Evolutionary conservation across 2,888 invertebrate genomes (phyloP).

Genomic region (Neoaliturus tenellus): DNA sequence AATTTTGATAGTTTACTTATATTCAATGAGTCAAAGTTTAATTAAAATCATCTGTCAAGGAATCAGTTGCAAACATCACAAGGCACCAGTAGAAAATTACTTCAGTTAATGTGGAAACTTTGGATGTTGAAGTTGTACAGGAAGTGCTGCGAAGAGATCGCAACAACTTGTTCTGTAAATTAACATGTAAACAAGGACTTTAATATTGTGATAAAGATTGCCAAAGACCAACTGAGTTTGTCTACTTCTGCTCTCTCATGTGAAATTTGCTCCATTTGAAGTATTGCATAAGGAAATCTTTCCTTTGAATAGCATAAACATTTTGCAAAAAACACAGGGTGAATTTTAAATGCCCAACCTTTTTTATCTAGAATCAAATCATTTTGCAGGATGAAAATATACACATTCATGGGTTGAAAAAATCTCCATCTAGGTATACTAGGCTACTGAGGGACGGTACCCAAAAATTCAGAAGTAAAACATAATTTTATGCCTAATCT

Average conservation of each 20-base stretch:
- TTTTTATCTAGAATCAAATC: too few relatives aligned
- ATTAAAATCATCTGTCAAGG: not conserved
- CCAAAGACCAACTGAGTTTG: not conserved
- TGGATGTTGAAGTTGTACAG: not conserved
- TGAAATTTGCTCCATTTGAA: not conserved
- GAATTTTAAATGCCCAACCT: too few relatives aligned
- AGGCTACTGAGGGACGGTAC: too few relatives aligned
- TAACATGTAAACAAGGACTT: slow-evolving; percentile 47
- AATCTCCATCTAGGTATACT: too few relatives aligned
- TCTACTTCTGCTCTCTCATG: not conserved
- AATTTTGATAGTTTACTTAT: too few relatives aligned
- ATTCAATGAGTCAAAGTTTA: not conserved
- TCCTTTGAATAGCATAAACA: too few relatives aligned
- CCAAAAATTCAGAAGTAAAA: too few relatives aligned
- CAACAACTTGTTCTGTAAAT: slow-evolving; percentile 31
- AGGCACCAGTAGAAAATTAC: slow-evolving; percentile 19
- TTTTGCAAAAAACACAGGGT: too few relatives aligned
- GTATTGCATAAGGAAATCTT: not conserved
- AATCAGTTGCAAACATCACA: not conserved
- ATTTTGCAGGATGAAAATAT: too few relatives aligned
- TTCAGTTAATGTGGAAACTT: slow-evolving; percentile 32
- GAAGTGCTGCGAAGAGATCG: not conserved
- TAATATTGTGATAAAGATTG: slow-evolving; percentile 44
- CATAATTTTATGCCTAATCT: too few relatives aligned
- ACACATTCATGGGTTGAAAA: too few relatives aligned